Percentiles rank a stretch among this genome's conserved stretches.
Evolutionary conservation across 2,888 invertebrate species (phyloP).

Genomic region (Hemicrepidius hirtus): DNA sequence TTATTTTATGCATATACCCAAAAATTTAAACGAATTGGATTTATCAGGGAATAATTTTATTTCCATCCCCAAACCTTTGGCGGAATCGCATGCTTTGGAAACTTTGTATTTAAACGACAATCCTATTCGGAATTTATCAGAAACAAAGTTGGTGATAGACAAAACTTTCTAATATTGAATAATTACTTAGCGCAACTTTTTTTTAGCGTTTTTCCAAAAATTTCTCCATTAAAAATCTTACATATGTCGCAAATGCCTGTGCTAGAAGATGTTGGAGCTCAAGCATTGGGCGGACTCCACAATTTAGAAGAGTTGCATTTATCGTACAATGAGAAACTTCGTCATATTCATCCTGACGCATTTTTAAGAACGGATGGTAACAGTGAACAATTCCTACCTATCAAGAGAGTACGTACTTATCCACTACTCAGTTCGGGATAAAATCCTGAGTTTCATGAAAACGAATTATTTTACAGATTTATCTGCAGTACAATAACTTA

Average conservation of each 20-base stretch:
- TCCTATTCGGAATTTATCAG: slow-evolving; percentile 15
- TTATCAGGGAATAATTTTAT: slow-evolving; percentile 76
- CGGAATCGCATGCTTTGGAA: slow-evolving; percentile 76
- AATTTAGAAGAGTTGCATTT: slow-evolving; percentile 77
- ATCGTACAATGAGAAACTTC: slow-evolving; percentile 78
- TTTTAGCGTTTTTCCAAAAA: slow-evolving; percentile 78
- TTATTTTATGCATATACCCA: slow-evolving; percentile 80
- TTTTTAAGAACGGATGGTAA: slow-evolving; percentile 66
- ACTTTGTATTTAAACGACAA: slow-evolving; percentile 82
- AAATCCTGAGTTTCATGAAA: too few relatives aligned
- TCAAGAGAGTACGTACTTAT: slow-evolving; percentile 74
- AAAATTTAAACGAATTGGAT: slow-evolving; percentile 78
- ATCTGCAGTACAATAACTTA: slow-evolving; percentile 84
- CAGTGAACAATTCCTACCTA: slow-evolving; percentile 77
- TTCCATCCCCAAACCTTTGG: slow-evolving; percentile 77
- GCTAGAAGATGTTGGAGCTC: slow-evolving; percentile 75
- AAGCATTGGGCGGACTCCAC: slow-evolving; percentile 76
- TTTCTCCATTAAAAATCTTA: slow-evolving; percentile 78
- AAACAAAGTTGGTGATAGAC: slow-evolving; percentile 7
- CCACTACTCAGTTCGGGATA: too few relatives aligned
- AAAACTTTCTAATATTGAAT: background rate
- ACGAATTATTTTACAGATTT: slow-evolving; percentile 76
- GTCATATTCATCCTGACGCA: slow-evolving; percentile 77
- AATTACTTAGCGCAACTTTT: too few relatives aligned
- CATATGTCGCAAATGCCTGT: slow-evolving; percentile 81